Base-by-base conservation (phyloP, 2,888 invertebrate species). In the Boloria selene region DNA sequence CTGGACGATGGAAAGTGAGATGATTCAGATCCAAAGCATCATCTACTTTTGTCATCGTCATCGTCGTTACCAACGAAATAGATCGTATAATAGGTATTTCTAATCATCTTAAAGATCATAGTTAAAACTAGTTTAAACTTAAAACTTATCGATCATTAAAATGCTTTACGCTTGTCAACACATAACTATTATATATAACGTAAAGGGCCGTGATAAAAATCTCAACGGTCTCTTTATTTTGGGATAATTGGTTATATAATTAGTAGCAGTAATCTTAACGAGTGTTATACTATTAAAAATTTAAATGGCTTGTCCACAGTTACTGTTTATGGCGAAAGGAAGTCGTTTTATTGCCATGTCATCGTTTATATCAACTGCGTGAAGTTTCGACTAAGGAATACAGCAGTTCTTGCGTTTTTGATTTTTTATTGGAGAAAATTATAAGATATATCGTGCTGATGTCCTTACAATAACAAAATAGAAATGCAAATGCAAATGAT, bases 281-380 rank as follows among this genome's bases (percentile, higher is more conserved):
- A 79, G 79, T 80, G 80, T 77, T 76, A 75, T 72, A 77, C 79
- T 79, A 81, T 84, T 83, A 85, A 78, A 79, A 71, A 73, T 75
- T 79, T 79, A 80, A 83, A 80, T 79, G 76, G 74, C 73, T 74
- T 77, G 73, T 78, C 80, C 77, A 78, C 74, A 53, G 55, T 66
- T 77, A 75, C 71, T 74, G 77, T 81, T 81, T 83, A 83, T 78
- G 83, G 78, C 79, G 75, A 78, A 78, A 78, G 87, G 86, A 86
- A 85, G 85, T 82, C 75, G 77, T 79, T 76, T 77, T 77, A 81
- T 72, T 75, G 72, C 74, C 77, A 75, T 77, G 79, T 82, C 82
- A 75, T 76, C 75, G 77, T 75, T 77, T 73, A 70, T 75, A 74
- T 72, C 71, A 72, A 71, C 73, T 74, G 61, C 65, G 52, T 51